A percentile compares a stretch with the other conserved stretches of the same genome.
Conservation (phyloP, 2,113 vertebrate species). For the Vidua macroura region DNA sequence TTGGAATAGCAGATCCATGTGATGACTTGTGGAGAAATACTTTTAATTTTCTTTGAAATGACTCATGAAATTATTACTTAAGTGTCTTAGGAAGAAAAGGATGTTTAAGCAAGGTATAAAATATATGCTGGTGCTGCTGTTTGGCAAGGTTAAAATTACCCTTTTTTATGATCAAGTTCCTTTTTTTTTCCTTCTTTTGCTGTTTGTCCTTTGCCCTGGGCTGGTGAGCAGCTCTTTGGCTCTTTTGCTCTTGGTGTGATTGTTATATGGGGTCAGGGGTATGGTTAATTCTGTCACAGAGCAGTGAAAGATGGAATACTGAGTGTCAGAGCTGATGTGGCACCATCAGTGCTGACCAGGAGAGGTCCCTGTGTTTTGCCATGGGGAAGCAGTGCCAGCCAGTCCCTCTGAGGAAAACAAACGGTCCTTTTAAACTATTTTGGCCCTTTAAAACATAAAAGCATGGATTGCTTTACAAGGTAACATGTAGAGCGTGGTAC, state of each 20-base stretch:
- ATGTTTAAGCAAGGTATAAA: neutral
- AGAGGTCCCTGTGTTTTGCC: neutral
- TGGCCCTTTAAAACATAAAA: neutral
- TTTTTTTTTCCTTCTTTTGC: neutral
- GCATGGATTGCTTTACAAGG: neutral
- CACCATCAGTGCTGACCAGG: neutral
- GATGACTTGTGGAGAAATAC: neutral
- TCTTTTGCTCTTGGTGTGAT: neutral
- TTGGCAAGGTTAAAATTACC: neutral
- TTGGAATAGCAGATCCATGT: neutral
- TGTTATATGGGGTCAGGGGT: neutral
- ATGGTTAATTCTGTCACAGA: neutral
- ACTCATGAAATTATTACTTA: neutral
- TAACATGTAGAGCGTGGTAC: accelerated
- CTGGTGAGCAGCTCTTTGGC: neutral
- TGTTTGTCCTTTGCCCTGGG: neutral
- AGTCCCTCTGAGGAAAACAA: neutral
- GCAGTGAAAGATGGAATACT: neutral
- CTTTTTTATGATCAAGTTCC: neutral
- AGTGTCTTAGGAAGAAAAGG: neutral
- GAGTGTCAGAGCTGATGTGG: neutral
- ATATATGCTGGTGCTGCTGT: neutral
- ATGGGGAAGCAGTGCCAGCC: neutral
- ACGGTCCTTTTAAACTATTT: neutral
- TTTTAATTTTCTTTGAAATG: neutral